phyloP scores from a whole-genome alignment of 2,797 vertebrate genomes.

The Hapalemur alaotrensis region DNA sequence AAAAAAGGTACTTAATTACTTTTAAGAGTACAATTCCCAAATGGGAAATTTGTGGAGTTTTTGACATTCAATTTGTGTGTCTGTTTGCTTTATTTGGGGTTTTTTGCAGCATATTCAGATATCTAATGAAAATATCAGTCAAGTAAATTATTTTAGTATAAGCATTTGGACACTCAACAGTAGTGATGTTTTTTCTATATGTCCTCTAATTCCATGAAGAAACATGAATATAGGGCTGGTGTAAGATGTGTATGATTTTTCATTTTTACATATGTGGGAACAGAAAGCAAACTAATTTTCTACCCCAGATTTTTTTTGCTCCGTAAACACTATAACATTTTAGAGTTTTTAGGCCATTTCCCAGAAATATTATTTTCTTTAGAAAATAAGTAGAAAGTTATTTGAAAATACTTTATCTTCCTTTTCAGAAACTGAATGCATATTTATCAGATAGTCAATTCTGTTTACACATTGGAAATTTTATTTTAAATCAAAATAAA shows the following conservation, averaged over 20 bases:
- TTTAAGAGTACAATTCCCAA: not conserved
- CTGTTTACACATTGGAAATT: not conserved
- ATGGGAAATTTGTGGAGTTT: not conserved
- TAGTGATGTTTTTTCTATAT: not conserved
- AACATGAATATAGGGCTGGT: not conserved
- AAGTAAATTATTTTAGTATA: not conserved
- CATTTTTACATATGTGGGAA: not conserved
- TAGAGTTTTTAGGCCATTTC: not conserved
- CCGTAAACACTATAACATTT: not conserved
- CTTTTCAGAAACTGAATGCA: not conserved
- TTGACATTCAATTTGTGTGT: not conserved
- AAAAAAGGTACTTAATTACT: not conserved
- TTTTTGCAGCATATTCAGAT: not conserved
- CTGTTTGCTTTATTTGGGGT: not conserved
- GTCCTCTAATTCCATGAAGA: not conserved
- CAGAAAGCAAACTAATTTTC: not conserved
- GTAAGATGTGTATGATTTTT: not conserved
- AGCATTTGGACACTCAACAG: not conserved
- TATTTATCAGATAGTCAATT: not conserved
- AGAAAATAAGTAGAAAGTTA: not conserved
- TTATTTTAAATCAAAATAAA: slow-evolving; percentile 6
- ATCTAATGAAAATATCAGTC: not conserved
- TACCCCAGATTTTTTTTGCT: not conserved
- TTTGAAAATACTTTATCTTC: not conserved
- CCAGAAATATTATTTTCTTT: not conserved